A percentile compares a stretch with the other conserved stretches of the same genome.
Evolutionary conservation across 2,888 invertebrate species (phyloP).

Genomic region (Drosophila niveifrons): DNA sequence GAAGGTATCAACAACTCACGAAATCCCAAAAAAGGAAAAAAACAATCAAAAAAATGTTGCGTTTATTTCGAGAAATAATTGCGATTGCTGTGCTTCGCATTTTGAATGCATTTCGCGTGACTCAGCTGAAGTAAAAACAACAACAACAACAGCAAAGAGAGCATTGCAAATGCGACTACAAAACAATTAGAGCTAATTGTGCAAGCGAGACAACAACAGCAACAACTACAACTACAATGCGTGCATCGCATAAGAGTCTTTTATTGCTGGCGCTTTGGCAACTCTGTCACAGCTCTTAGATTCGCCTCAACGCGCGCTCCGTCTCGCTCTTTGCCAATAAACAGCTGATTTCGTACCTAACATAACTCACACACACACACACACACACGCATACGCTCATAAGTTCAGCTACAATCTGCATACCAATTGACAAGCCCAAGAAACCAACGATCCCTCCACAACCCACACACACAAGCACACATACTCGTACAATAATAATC

Average conservation of each 20-base stretch:
- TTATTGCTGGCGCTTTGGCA: constrained; percentile 54
- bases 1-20: constrained; percentile 34
- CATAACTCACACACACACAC: constrained; percentile 2
- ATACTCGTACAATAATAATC: neutral
- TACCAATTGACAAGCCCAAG: constrained; percentile 56
- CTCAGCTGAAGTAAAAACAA: constrained; percentile 26
- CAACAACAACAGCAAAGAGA: constrained; percentile 28
- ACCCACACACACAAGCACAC: constrained; percentile 31
- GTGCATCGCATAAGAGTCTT: constrained; percentile 47
- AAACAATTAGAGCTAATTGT: constrained; percentile 71
- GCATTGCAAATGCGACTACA: constrained; percentile 65
- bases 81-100: constrained; percentile 48
- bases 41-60: constrained; percentile 57
- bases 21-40: constrained; percentile 38
- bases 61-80: constrained; percentile 65
- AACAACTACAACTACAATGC: constrained; percentile 34
- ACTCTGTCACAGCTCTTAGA: constrained; percentile 50
- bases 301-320: neutral
- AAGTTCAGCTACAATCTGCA: constrained; percentile 38
- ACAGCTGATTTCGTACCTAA: constrained; percentile 14
- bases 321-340: neutral
- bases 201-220: constrained; percentile 46
- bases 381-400: neutral
- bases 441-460: constrained; percentile 39
- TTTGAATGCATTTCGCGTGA: constrained; percentile 56